Percentiles rank a stretch among this genome's conserved stretches.
Conservation (phyloP, 2,797 vertebrate genomes). For the Setipinna tenuifilis region DNA sequence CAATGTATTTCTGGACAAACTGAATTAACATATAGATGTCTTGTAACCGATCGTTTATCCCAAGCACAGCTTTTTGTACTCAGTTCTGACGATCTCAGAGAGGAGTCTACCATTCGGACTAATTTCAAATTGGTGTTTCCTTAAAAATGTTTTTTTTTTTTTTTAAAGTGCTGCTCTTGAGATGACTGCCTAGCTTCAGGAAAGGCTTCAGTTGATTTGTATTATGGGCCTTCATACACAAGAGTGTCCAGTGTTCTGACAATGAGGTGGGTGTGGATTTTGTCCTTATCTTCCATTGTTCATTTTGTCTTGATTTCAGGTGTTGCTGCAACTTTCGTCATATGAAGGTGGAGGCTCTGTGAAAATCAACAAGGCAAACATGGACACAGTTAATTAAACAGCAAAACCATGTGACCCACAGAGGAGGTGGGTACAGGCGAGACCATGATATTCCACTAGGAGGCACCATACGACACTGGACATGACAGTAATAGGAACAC, state of each 20-base stretch:
- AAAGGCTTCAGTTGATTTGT: not conserved
- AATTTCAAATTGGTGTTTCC: not conserved
- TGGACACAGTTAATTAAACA: not conserved
- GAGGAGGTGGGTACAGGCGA: not conserved
- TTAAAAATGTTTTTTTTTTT: not conserved
- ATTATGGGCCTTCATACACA: not conserved
- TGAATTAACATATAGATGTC: not conserved
- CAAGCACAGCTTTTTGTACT: not conserved
- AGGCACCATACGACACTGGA: not conserved
- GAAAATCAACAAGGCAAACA: conserved; percentile 44
- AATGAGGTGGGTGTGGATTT: not conserved
- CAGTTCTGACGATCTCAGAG: not conserved
- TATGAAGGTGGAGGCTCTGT: conserved; percentile 91
- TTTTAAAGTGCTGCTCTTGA: not conserved
- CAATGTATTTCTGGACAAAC: not conserved
- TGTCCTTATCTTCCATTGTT: not conserved
- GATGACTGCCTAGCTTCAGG: not conserved
- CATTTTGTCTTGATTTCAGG: conserved; percentile 53
- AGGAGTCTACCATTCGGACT: not conserved
- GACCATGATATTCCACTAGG: conserved; percentile 12
- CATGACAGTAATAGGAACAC: too few relatives aligned
- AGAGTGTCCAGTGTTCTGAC: not conserved
- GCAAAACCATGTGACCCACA: not conserved
- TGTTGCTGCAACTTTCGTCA: conserved; percentile 83
- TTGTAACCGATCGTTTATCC: not conserved